Evolutionary conservation across 2,888 invertebrate species (phyloP).

Genomic region (Spodoptera littoralis): DNA sequence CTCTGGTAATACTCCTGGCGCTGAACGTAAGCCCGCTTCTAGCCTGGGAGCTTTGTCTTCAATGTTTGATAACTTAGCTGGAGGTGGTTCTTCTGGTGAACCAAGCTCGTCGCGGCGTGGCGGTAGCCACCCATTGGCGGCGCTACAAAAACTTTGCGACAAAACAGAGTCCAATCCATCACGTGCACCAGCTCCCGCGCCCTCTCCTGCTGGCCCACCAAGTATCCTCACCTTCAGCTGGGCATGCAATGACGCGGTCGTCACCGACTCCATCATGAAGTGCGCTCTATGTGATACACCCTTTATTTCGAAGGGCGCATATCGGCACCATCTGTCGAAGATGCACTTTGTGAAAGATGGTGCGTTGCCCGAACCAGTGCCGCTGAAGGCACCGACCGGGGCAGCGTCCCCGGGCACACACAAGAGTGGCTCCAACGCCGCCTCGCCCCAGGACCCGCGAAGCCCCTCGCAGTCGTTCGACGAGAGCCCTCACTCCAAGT

Average conservation of each 20-base stretch:
- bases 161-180: constrained; percentile 95
- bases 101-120: constrained; percentile 90
- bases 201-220: constrained; percentile 92
- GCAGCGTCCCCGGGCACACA: constrained; percentile 82
- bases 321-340: constrained; percentile 98
- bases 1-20: constrained; percentile 92
- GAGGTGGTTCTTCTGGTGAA: constrained; percentile 81
- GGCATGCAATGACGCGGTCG: constrained; percentile 97
- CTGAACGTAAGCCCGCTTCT: constrained; percentile 90
- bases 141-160: constrained; percentile 98
- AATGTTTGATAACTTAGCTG: constrained; percentile 96
- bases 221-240: constrained; percentile 97
- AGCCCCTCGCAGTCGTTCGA: constrained; percentile 91
- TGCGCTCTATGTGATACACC: constrained; percentile 98
- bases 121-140: constrained; percentile 97
- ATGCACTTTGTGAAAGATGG: constrained; percentile 98
- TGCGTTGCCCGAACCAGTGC: constrained; percentile 93
- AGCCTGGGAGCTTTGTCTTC: constrained; percentile 95
- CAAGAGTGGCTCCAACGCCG: constrained; percentile 80
- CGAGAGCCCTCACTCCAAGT: constrained; percentile 98
- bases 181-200: constrained; percentile 86
- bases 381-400: constrained; percentile 88
- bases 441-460: constrained; percentile 88
- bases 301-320: constrained; percentile 98
- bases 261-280: constrained; percentile 97